phyloP scores from a whole-genome alignment of 2,888 invertebrate genomes.

The Agonopterix alstromeriana region DNA sequence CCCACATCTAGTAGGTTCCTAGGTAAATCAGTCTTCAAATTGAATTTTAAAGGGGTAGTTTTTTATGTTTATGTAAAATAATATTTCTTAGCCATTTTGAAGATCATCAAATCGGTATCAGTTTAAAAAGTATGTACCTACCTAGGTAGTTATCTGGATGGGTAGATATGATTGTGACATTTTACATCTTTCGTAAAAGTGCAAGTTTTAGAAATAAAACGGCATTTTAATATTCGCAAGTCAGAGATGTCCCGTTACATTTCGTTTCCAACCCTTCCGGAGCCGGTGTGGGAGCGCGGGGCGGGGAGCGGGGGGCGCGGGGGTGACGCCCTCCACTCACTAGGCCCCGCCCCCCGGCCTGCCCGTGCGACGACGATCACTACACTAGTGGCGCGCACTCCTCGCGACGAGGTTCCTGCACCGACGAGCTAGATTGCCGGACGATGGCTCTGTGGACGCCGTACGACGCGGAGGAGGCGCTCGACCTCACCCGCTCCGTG shows the following conservation, averaged over 20 bases:
- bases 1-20: too few species aligned
- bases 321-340: not conserved
- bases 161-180: too few species aligned
- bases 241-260: conserved; percentile 5
- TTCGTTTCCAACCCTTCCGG: conserved; percentile 4
- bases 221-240: conserved; percentile 1
- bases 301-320: not conserved
- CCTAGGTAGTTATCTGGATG: too few species aligned
- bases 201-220: not conserved
- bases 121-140: too few species aligned
- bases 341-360: not conserved
- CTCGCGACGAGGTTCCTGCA: too few species aligned
- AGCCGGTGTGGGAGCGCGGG: not conserved
- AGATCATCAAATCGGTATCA: too few species aligned
- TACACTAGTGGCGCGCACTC: not conserved
- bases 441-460: conserved; percentile 60
- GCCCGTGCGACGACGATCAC: not conserved
- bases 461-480: conserved; percentile 49
- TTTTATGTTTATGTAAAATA: too few species aligned
- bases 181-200: too few species aligned
- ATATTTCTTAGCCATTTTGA: too few species aligned
- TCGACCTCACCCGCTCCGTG: conserved; percentile 40
- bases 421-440: not conserved
- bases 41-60: too few species aligned
- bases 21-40: too few species aligned